phyloP scores from a whole-genome alignment of 2,797 vertebrate genomes.

The Danio albolineatus region DNA sequence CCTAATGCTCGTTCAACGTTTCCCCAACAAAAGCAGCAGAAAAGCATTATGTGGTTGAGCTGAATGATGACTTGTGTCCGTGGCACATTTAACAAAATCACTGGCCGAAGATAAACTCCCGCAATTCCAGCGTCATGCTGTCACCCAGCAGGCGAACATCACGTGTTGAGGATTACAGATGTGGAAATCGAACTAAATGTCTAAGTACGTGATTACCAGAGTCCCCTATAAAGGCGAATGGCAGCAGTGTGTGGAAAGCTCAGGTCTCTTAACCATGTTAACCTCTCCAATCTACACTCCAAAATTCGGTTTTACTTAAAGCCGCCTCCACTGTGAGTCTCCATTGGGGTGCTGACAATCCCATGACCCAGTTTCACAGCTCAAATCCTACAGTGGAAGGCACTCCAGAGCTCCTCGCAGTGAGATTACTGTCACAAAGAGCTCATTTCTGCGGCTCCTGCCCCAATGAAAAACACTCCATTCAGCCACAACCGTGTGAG shows the following conservation, averaged over 20 bases:
- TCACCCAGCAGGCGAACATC: conserved; percentile 34
- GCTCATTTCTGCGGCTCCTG: conserved; percentile 48
- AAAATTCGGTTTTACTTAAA: conserved; percentile 26
- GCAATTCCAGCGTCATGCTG: conserved; percentile 40
- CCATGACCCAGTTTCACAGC: conserved; percentile 62
- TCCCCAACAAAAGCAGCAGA: conserved; percentile 10
- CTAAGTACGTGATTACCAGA: conserved; percentile 50
- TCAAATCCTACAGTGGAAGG: conserved; percentile 49
- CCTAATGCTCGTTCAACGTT: conserved; percentile 13
- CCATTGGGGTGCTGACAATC: conserved; percentile 55
- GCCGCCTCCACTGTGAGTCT: conserved; percentile 40
- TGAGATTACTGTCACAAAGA: conserved; percentile 60
- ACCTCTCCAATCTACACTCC: conserved; percentile 47
- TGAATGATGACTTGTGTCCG: not conserved
- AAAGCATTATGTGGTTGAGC: not conserved
- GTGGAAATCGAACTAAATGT: conserved; percentile 56
- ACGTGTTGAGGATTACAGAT: conserved; percentile 56
- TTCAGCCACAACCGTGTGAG: conserved; percentile 43
- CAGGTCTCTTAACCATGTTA: conserved; percentile 58
- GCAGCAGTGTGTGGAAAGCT: conserved; percentile 47
- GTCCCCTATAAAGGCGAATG: conserved; percentile 44
- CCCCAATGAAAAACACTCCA: conserved; percentile 32
- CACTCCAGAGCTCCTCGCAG: conserved; percentile 48
- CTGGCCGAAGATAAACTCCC: conserved; percentile 40
- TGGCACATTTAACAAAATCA: conserved; percentile 27